Conservation (phyloP, 2,888 invertebrate genomes). For the Sepiola atlantica region DNA sequence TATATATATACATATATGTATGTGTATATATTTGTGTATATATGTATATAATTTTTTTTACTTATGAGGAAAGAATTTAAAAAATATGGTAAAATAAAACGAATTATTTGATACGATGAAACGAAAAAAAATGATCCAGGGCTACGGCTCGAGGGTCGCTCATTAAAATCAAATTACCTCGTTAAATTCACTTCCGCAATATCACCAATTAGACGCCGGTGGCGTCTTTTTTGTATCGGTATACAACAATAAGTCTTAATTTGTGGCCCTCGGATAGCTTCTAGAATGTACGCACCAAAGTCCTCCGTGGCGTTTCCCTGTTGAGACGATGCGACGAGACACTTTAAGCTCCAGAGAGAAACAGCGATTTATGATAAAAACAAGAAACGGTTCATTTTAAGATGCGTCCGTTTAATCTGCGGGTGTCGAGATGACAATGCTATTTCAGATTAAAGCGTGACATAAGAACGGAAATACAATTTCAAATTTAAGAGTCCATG, state of each 20-base stretch:
- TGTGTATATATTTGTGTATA: no score
- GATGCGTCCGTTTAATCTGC: no score
- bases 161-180: constrained; percentile 32
- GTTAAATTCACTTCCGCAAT: not conserved
- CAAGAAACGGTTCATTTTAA: not conserved
- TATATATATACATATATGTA: no score
- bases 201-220: not conserved
- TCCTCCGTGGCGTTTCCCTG: not conserved
- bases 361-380: not conserved
- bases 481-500: no score
- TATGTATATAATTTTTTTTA: no score
- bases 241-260: not conserved
- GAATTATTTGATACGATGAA: not conserved
- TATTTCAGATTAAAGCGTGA: no score
- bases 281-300: not conserved
- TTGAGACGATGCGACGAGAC: not conserved
- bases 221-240: not conserved
- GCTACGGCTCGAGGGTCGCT: not conserved
- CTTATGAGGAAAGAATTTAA: no score
- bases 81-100: not conserved
- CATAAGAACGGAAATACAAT: no score
- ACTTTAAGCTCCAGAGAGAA: not conserved
- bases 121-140: not conserved
- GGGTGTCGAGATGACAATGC: no score
- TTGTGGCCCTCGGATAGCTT: not conserved